These are phyloP conservation scores for Haliclona indistincta DNA, from an alignment of 37 sponge, comb jelly and placozoan species.

Conservation along the genomic window DNA sequence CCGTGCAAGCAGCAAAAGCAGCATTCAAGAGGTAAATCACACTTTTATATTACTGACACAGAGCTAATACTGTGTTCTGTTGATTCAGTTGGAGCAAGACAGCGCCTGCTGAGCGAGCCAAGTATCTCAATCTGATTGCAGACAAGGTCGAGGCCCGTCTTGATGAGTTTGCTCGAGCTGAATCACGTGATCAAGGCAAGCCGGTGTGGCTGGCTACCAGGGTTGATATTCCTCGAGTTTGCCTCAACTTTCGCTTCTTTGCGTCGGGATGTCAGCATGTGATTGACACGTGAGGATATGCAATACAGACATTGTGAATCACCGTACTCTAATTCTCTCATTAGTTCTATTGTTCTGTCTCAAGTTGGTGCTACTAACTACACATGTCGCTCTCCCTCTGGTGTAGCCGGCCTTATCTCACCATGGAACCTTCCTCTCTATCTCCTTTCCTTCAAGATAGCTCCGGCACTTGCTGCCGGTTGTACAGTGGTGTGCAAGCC, in stretches of 20 bases:
- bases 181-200: slow-evolving; percentile 91
- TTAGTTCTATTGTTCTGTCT: slow-evolving; percentile 37
- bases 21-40: slow-evolving; percentile 74
- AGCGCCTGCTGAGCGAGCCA: slow-evolving; percentile 47
- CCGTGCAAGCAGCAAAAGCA: slow-evolving; percentile 69
- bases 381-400: slow-evolving; percentile 70
- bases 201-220: slow-evolving; percentile 80
- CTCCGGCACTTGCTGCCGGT: slow-evolving; percentile 88
- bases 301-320: not conserved
- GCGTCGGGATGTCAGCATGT: slow-evolving; percentile 69
- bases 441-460: slow-evolving; percentile 88
- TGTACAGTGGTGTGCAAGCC: slow-evolving; percentile 91
- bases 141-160: slow-evolving; percentile 61
- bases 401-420: slow-evolving; percentile 92
- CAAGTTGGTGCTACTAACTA: slow-evolving; percentile 78
- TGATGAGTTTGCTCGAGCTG: slow-evolving; percentile 82
- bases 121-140: slow-evolving; percentile 69
- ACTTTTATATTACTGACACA: not conserved
- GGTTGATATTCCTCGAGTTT: slow-evolving; percentile 78
- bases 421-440: slow-evolving; percentile 95
- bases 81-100: slow-evolving; percentile 74
- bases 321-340: not conserved
- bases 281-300: slow-evolving; percentile 57
- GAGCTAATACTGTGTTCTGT: not conserved
- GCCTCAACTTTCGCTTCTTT: slow-evolving; percentile 83